Conservation (phyloP, 1,140 invertebrate species). For the Daktulosphaira vitifoliae region DNA sequence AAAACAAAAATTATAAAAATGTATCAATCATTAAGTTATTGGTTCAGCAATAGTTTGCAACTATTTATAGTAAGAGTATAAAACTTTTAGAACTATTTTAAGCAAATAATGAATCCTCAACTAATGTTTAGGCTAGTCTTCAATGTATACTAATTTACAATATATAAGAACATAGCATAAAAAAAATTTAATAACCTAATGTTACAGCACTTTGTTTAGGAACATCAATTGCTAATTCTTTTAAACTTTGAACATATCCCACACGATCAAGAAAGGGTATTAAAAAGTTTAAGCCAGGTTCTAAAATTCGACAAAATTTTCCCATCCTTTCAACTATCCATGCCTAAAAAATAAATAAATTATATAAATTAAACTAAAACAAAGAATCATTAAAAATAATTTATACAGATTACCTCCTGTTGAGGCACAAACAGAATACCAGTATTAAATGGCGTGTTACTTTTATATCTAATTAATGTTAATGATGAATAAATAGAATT, state of each 20-base stretch:
- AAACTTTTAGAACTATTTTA: no score
- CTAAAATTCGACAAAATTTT: constrained; percentile 83
- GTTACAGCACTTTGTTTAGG: constrained; percentile 98
- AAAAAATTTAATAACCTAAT: constrained; percentile 48
- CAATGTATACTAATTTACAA: neutral
- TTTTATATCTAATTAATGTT: constrained; percentile 37
- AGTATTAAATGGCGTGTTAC: constrained; percentile 78
- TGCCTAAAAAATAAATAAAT: constrained; percentile 53
- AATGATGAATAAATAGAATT: neutral
- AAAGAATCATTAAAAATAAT: neutral
- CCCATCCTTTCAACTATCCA: constrained; percentile 99
- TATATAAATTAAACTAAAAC: constrained; percentile 6
- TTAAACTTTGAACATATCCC: constrained; percentile 96
- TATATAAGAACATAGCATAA: neutral
- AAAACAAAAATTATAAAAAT: constrained; percentile 17
- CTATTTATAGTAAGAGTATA: no score
- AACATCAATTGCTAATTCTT: constrained; percentile 99
- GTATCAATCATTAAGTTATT: neutral
- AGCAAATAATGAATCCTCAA: no score
- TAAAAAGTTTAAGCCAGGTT: constrained; percentile 90
- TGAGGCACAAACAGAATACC: constrained; percentile 96
- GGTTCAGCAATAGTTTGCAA: no score
- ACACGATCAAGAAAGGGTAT: constrained; percentile 88
- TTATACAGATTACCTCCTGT: constrained; percentile 67
- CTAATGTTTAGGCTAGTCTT: neutral